Conservation (phyloP, 2,113 vertebrate species). For the Catharus bicknelli region DNA sequence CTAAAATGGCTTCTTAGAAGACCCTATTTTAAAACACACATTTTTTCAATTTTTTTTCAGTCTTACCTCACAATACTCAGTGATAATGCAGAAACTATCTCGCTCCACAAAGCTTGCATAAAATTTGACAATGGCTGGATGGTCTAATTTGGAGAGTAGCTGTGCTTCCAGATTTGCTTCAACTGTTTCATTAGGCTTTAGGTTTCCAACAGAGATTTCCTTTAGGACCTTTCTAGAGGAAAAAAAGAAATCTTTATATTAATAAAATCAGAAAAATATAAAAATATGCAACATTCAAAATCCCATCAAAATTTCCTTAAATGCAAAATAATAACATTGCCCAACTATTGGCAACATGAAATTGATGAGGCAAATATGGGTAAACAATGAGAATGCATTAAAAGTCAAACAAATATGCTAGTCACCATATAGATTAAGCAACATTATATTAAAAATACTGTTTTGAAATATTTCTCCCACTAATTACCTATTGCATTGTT, state of each 20-base stretch:
- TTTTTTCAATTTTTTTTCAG: not conserved
- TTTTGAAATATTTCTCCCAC: conserved; percentile 4
- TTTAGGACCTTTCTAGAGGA: conserved; percentile 84
- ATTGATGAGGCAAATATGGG: not conserved
- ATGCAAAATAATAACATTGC: not conserved
- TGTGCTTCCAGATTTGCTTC: conserved; percentile 84
- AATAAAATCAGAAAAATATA: not conserved
- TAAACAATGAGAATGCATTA: not conserved
- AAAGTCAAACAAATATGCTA: not conserved
- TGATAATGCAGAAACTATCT: conserved; percentile 85
- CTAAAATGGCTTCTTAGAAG: not conserved
- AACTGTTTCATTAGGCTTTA: conserved; percentile 84
- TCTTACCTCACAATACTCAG: conserved; percentile 88
- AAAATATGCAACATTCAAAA: not conserved
- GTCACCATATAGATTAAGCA: not conserved
- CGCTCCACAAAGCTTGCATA: conserved; percentile 83
- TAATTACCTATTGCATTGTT: not conserved
- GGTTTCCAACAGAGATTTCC: conserved; percentile 80
- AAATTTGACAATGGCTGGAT: conserved; percentile 86
- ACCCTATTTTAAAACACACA: not conserved
- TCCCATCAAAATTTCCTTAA: not conserved
- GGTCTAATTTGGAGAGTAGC: conserved; percentile 83
- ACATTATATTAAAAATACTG: not conserved
- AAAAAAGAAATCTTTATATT: not conserved
- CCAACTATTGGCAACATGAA: not conserved